Conservation (phyloP, 2,888 invertebrate genomes). For the Caenorhabditis angaria region DNA sequence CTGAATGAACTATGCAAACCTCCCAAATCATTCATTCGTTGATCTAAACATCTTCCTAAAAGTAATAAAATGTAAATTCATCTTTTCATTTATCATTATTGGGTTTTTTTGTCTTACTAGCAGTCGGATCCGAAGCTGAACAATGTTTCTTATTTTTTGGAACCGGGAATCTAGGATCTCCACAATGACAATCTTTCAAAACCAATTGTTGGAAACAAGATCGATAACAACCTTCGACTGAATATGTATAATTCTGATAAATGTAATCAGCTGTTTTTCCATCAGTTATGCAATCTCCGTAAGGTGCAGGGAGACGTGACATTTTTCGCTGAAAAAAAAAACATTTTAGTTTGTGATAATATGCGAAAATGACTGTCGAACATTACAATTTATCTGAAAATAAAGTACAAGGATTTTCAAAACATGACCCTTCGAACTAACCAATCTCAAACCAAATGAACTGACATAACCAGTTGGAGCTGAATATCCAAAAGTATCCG, state of each 20-base stretch:
- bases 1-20: slow-evolving; percentile 60
- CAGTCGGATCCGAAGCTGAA: slow-evolving; percentile 60
- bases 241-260: slow-evolving; percentile 64
- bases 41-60: slow-evolving; percentile 67
- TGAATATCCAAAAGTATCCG: slow-evolving; percentile 66
- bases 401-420: neutral
- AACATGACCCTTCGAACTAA: slow-evolving; percentile 21
- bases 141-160: slow-evolving; percentile 58
- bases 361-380: no score
- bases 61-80: neutral
- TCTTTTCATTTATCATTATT: neutral
- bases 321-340: slow-evolving; percentile 52
- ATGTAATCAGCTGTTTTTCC: slow-evolving; percentile 66
- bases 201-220: slow-evolving; percentile 69
- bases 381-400: no score
- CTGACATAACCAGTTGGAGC: slow-evolving; percentile 69
- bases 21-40: slow-evolving; percentile 58
- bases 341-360: neutral
- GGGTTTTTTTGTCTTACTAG: slow-evolving; percentile 49
- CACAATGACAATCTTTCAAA: slow-evolving; percentile 67
- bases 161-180: slow-evolving; percentile 70
- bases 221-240: slow-evolving; percentile 70
- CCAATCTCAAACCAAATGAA: slow-evolving; percentile 65
- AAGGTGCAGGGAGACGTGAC: slow-evolving; percentile 65
- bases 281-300: slow-evolving; percentile 68